phyloP scores from a whole-genome alignment of 2,888 invertebrate genomes.

The Sinopyrophorus schimmeli region DNA sequence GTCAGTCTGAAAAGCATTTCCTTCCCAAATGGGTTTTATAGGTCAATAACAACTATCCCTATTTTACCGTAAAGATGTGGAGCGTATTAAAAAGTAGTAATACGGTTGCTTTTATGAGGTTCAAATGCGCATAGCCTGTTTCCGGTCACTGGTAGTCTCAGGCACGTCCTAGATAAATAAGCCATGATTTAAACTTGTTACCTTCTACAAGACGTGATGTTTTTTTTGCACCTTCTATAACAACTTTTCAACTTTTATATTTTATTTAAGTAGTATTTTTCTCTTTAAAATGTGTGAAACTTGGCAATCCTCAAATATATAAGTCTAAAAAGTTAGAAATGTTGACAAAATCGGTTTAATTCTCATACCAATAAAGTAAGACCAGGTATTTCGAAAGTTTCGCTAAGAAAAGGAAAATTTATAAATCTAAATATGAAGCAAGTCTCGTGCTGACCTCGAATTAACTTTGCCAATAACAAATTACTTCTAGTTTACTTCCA shows the following conservation, averaged over 20 bases:
- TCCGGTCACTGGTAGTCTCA: conserved; percentile 21
- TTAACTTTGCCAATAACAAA: conserved; percentile 24
- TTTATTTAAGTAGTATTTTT: too few species aligned
- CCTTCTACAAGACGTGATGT: conserved; percentile 20
- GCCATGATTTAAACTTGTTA: conserved; percentile 27
- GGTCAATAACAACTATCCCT: conserved; percentile 34
- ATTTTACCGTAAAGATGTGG: conserved; percentile 27
- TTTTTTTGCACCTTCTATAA: conserved; percentile 17
- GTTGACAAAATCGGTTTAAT: too few species aligned
- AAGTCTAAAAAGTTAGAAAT: too few species aligned
- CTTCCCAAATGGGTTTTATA: conserved; percentile 32
- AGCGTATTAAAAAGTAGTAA: conserved; percentile 27
- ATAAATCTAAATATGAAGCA: conserved; percentile 8
- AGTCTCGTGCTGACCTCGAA: conserved; percentile 24
- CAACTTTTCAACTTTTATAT: background rate
- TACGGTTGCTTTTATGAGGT: conserved; percentile 25
- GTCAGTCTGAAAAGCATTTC: conserved; percentile 22
- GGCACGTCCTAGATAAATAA: conserved; percentile 26
- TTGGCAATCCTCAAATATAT: too few species aligned
- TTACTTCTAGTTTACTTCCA: conserved; percentile 20
- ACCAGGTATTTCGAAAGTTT: too few species aligned
- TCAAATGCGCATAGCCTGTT: conserved; percentile 23
- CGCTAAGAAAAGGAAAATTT: too few species aligned
- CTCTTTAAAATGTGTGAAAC: too few species aligned
- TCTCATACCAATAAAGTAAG: too few species aligned